Percentiles rank a stretch among this genome's conserved stretches.
Evolutionary conservation across 2,888 invertebrate species (phyloP).

Genomic region (Trachelus iudaicus): DNA sequence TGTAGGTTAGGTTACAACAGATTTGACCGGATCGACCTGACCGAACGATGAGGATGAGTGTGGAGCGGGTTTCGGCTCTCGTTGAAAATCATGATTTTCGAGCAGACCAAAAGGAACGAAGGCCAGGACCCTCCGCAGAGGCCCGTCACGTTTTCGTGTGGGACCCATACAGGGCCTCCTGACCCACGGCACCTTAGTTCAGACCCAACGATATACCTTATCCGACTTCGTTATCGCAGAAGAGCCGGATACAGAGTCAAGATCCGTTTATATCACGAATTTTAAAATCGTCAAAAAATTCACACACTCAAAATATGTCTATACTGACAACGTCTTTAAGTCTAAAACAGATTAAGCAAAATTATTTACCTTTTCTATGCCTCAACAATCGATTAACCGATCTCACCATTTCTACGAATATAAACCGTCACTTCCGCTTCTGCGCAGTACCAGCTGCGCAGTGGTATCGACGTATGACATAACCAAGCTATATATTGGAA

Average conservation of each 20-base stretch:
- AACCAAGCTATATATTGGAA: background rate
- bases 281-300: background rate
- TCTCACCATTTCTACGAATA: background rate
- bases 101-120: background rate
- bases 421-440: background rate
- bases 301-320: no score
- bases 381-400: background rate
- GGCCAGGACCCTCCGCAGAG: conserved; percentile 4
- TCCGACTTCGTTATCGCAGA: background rate
- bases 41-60: background rate
- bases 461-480: background rate
- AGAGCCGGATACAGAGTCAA: background rate
- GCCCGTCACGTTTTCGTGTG: conserved; percentile 4
- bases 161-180: background rate
- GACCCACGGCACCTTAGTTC: background rate
- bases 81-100: conserved; percentile 1
- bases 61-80: background rate
- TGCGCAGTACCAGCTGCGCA: background rate
- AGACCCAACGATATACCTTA: background rate
- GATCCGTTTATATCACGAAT: background rate
- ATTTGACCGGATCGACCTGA: background rate
- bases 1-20: background rate
- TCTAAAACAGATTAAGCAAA: no score
- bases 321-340: no score
- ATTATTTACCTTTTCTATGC: background rate